Base-by-base conservation (phyloP, 2,797 vertebrate species). In the Sorex maritimensis region DNA sequence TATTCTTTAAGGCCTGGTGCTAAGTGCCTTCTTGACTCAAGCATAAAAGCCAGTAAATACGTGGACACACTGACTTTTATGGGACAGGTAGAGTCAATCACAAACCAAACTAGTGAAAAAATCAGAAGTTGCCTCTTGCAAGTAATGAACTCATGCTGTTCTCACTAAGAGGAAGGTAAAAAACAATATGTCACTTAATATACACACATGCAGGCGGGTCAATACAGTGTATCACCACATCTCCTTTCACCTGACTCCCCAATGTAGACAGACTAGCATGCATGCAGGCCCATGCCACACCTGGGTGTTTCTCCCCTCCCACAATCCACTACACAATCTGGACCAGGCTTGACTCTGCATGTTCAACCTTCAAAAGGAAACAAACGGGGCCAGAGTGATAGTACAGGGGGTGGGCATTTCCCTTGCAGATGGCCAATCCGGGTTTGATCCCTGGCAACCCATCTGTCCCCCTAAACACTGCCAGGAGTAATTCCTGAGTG, bases 301-400 rank as follows among this genome's bases (percentile, higher is more conserved):
- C 30, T 21, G 7, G 6, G 41, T 23, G n/a, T 41, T 19, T 68
- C 55, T 46, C 44, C 84, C 58, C 67, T 80, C 63, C 85, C 28
- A 6, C 41, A 65, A 93, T 63, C 23, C 74, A 52, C 61, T 3
- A 28, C 24, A 80, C 4, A n/a, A 2, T 26, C 30, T 46, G 34
- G 26, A 30, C 30, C 79, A 63, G 12, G 38, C 19, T 34, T 14
- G 52, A 38, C 23, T 93, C 83, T 52, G 15, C 85, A 71, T 67
- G 26, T 72, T 65, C 49, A 68, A 46, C 63, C 41, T 41, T 44
- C 44, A 79, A 79, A 55, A 90, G 55, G 46, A 92, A 85, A 75
- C 41, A 52, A 52, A 52, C 49, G 11, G 49, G 49, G 49, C 49
- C 49, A 11, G 13, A 52, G 49, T 14, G 13, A 52, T 52, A 52